Conservation (phyloP, 2,888 invertebrate species). For the Tiliacea aurago region DNA sequence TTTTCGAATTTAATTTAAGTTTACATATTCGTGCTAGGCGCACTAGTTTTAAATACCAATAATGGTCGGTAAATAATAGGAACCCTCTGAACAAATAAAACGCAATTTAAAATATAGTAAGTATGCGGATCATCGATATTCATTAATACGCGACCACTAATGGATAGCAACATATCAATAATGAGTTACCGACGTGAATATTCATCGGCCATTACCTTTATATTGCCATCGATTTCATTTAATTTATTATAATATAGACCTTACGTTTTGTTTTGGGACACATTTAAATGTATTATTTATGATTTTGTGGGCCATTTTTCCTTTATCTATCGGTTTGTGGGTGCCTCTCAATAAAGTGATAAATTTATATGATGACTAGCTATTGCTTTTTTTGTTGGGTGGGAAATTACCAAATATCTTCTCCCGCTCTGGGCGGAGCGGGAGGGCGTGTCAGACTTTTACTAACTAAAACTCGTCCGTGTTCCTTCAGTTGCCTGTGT, state of each 20-base stretch:
- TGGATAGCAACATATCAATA: slow-evolving; percentile 63
- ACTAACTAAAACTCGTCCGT: too few relatives aligned
- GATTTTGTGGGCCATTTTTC: not conserved
- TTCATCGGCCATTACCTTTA: slow-evolving; percentile 56
- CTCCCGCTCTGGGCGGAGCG: too few relatives aligned
- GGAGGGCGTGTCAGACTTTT: too few relatives aligned
- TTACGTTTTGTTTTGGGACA: slow-evolving; percentile 26
- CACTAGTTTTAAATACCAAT: not conserved
- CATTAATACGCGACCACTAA: slow-evolving; percentile 57
- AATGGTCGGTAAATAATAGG: not conserved
- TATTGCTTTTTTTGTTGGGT: not conserved
- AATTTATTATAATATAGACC: slow-evolving; percentile 43
- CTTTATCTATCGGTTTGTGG: not conserved
- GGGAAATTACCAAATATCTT: too few relatives aligned
- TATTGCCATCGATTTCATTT: slow-evolving; percentile 38
- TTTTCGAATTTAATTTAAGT: not conserved
- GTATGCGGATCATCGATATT: slow-evolving; percentile 51
- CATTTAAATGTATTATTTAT: slow-evolving; percentile 34
- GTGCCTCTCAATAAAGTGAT: slow-evolving; percentile 12
- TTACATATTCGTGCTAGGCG: not conserved
- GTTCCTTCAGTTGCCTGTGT: too few relatives aligned
- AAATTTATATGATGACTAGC: too few relatives aligned
- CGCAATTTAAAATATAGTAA: slow-evolving; percentile 24
- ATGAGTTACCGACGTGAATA: slow-evolving; percentile 58
- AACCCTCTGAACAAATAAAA: slow-evolving; percentile 4